Percentiles rank a stretch among this genome's conserved stretches.
These are phyloP conservation scores for Urocitellus parryii DNA, from an alignment of 2,113 vertebrate species.

Conservation along the genomic window DNA sequence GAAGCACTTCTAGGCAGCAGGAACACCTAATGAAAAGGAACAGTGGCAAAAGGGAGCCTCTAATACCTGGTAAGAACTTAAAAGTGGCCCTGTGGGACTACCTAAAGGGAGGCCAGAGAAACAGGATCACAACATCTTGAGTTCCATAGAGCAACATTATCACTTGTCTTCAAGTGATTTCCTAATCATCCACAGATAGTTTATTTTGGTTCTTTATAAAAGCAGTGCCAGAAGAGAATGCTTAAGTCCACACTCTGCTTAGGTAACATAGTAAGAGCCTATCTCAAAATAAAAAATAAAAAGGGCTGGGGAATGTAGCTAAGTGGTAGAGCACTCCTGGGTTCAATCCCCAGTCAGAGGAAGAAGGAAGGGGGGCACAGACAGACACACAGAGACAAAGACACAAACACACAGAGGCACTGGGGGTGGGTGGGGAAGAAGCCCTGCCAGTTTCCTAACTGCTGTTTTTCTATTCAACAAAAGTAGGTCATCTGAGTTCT, in stretches of 20 bases:
- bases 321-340: no score
- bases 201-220: not conserved
- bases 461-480: slow-evolving; percentile 25
- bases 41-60: not conserved
- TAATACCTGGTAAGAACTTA: not conserved
- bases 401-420: no score
- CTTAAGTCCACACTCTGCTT: no score
- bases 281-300: no score
- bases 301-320: no score
- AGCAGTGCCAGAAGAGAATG: not conserved
- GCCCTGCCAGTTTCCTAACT: not conserved
- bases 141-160: not conserved
- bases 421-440: no score
- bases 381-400: no score
- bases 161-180: slow-evolving; percentile 5
- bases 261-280: no score
- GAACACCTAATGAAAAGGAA: not conserved
- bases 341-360: no score
- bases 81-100: not conserved
- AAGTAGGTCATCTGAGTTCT: slow-evolving; percentile 76
- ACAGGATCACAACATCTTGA: not conserved
- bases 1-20: not conserved
- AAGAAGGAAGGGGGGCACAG: no score
- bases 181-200: not conserved
- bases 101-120: not conserved